These are phyloP conservation scores for Atta colombica DNA, from an alignment of 1,140 invertebrate species.

Conservation along the genomic window DNA sequence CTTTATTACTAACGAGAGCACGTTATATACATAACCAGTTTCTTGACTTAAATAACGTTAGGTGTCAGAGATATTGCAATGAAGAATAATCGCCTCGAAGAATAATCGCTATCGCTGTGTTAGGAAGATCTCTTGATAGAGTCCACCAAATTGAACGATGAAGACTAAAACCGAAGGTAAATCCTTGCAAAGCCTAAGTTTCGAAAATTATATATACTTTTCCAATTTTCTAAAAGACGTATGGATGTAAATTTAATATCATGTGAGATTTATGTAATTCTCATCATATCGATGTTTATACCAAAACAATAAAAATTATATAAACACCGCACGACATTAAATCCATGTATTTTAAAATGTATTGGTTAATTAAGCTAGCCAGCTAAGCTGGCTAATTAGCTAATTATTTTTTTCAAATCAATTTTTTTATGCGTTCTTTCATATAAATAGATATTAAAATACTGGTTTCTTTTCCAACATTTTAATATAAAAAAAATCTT, in stretches of 20 bases:
- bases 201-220: slow-evolving; percentile 6
- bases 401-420: slow-evolving; percentile 17
- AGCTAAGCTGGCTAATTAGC: too few relatives aligned
- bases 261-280: too few relatives aligned
- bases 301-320: too few relatives aligned
- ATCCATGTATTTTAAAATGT: neutral
- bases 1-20: slow-evolving; percentile 58
- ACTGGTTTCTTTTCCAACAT: neutral
- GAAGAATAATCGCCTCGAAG: slow-evolving; percentile 35
- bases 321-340: too few relatives aligned
- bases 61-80: slow-evolving; percentile 64
- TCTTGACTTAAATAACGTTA: slow-evolving; percentile 55
- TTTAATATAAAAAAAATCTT: neutral
- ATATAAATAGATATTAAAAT: neutral
- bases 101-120: slow-evolving; percentile 67
- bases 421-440: neutral
- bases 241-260: too few relatives aligned
- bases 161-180: slow-evolving; percentile 62
- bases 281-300: too few relatives aligned
- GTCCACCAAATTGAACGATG: slow-evolving; percentile 23
- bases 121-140: slow-evolving; percentile 50
- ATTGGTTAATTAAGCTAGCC: neutral
- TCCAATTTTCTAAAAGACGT: neutral
- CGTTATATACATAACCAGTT: neutral
- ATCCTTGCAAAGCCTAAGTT: slow-evolving; percentile 55